These are phyloP conservation scores for Laspeyria flexula DNA, from an alignment of 2,888 invertebrate genomes.

Conservation along the genomic window DNA sequence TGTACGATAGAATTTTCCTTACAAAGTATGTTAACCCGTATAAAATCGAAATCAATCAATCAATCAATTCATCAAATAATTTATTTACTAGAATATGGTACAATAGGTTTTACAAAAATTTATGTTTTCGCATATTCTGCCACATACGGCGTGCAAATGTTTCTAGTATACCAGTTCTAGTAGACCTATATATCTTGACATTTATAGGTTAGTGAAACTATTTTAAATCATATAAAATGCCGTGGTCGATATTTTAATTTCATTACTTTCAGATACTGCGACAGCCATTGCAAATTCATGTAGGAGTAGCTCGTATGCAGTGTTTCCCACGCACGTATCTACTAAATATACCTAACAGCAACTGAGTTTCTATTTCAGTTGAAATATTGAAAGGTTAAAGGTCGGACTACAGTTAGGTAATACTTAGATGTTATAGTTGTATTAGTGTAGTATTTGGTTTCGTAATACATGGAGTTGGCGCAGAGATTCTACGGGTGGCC, in stretches of 20 bases:
- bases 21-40: too few relatives aligned
- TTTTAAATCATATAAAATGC: too few relatives aligned
- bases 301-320: conserved; percentile 1
- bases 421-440: conserved; percentile 5
- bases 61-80: too few relatives aligned
- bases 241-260: neutral
- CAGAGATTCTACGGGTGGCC: conserved; percentile 23
- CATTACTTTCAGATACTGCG: neutral
- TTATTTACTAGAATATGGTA: too few relatives aligned
- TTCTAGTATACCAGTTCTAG: too few relatives aligned
- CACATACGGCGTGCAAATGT: too few relatives aligned
- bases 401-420: neutral
- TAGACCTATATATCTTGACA: too few relatives aligned
- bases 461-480: conserved; percentile 32
- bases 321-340: conserved; percentile 8
- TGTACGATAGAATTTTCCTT: too few relatives aligned
- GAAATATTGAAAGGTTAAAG: conserved; percentile 7
- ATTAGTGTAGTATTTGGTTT: conserved; percentile 20
- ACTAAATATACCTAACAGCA: neutral
- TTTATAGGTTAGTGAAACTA: too few relatives aligned
- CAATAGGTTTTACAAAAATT: too few relatives aligned
- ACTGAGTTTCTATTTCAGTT: neutral
- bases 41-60: too few relatives aligned
- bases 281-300: neutral
- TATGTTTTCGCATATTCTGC: too few relatives aligned